These are phyloP conservation scores for Paralichthys olivaceus DNA, from an alignment of 2,113 vertebrate species.

Conservation along the genomic window DNA sequence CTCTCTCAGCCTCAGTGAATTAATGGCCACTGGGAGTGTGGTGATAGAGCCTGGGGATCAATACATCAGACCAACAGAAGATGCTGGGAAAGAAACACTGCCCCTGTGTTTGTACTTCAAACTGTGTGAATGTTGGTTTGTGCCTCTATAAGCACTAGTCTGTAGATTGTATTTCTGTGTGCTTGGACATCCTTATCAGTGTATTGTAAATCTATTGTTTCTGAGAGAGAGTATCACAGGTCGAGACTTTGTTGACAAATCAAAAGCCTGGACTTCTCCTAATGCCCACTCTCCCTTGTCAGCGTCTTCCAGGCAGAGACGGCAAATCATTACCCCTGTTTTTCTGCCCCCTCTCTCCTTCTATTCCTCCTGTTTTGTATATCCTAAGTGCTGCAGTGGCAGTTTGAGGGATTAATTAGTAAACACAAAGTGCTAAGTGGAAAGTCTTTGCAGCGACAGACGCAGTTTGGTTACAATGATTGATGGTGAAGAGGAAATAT, in stretches of 20 bases:
- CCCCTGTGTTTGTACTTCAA: constrained; percentile 17
- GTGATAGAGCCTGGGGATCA: constrained; percentile 54
- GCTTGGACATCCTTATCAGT: background rate
- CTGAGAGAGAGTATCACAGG: background rate
- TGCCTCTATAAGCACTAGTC: background rate
- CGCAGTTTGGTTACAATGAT: constrained; percentile 58
- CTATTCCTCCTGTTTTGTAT: constrained; percentile 22
- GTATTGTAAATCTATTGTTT: background rate
- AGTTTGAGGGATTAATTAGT: constrained; percentile 70
- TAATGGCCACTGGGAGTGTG: constrained; percentile 58
- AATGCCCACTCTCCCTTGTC: constrained; percentile 55
- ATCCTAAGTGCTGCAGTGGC: constrained; percentile 62
- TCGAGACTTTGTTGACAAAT: constrained; percentile 51
- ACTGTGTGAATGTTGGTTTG: constrained; percentile 15
- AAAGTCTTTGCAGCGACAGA: constrained; percentile 67
- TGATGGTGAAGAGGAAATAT: constrained; percentile 55
- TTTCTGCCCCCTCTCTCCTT: constrained; percentile 45
- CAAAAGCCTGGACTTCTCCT: constrained; percentile 45
- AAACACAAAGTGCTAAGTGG: constrained; percentile 70
- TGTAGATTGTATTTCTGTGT: background rate
- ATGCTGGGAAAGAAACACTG: constrained; percentile 32
- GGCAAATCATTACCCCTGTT: constrained; percentile 72
- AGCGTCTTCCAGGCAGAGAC: constrained; percentile 57
- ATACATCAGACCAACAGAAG: constrained; percentile 54
- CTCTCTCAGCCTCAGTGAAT: constrained; percentile 52